Base-by-base conservation (phyloP, 2,113 vertebrate genomes). In the Sakesphorus luctuosus region DNA sequence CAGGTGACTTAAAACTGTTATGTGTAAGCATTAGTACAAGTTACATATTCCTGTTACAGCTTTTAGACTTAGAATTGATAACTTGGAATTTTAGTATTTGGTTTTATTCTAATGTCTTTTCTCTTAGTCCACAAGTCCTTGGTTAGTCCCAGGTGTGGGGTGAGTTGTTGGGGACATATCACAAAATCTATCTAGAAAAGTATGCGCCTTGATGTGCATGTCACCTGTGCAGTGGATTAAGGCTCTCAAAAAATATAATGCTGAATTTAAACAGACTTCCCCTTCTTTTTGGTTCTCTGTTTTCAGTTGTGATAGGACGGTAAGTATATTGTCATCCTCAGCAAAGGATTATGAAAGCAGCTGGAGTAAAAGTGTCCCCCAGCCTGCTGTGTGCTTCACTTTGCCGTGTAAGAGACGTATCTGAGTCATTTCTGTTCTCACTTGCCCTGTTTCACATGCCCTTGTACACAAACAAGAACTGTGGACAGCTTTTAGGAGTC, bases 341-440 rank as follows among this genome's bases (percentile, higher is more conserved):
- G 28, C 35, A 53, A 55, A 21, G 8, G 44, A 8, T 24, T 20
- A 1, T 9, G 31, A 33, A 50, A 46, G 44, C 28, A 65, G 6
- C 44, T 28, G 29, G 77, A 18, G 47, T 38, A 6, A 6, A 33
- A 35, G 23, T 21, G 13, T 21, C 6, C 29, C 12, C 0, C 0
- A 0, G 33, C 25, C 43, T 78, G 38, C 65, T 55, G 18, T 11
- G 25, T 23, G 44, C 80, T 69, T 74, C 46, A 6, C 13, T 16
- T 10, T 43, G 31, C 1, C 4, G n/a, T n/a, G 0, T 7, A 73
- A 13, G 23, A 20, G 13, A 58, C 29, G 12, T 7, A 14, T 5
- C 44, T 0, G 1, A 18, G 78, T 1, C 1, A 46, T 68, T 7
- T 69, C 33, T 67, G 25, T 59, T 43, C 55, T 69, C 20, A 3